Conservation (phyloP, 1,140 invertebrate species). For the Drosophila triauraria region DNA sequence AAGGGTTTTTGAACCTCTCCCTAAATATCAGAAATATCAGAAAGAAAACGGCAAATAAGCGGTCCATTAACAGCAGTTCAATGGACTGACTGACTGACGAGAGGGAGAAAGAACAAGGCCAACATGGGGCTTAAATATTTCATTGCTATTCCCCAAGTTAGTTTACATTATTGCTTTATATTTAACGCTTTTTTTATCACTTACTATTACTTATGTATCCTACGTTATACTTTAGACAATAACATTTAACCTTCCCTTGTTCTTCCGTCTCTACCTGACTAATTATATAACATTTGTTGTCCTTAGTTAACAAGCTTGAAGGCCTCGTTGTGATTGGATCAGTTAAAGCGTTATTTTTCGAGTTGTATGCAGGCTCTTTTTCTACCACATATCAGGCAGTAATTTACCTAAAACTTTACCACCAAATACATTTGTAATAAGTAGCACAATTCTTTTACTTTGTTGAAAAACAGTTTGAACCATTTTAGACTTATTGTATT, state of each 20-base stretch:
- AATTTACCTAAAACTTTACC: too few species aligned
- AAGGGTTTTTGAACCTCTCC: conserved; percentile 41
- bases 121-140: neutral
- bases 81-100: conserved; percentile 14
- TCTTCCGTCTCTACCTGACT: conserved; percentile 21
- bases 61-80: conserved; percentile 42
- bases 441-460: too few species aligned
- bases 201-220: neutral
- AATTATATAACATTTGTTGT: conserved; percentile 54
- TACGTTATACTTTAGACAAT: neutral
- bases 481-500: too few species aligned
- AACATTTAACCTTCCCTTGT: conserved; percentile 39
- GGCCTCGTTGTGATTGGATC: conserved; percentile 3
- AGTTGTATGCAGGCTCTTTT: neutral
- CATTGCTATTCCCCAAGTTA: neutral
- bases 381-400: neutral
- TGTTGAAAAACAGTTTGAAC: too few species aligned
- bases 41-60: conserved; percentile 14
- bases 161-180: neutral
- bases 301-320: conserved; percentile 50
- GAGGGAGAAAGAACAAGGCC: conserved; percentile 19
- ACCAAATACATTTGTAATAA: too few species aligned
- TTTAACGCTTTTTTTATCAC: neutral
- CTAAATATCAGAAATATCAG: conserved; percentile 1
- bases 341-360: neutral